Evolutionary conservation across 1,140 invertebrate genomes (phyloP), one percentile per base, ranked within the genome.

Genomic region (Drosophila virilis): DNA sequence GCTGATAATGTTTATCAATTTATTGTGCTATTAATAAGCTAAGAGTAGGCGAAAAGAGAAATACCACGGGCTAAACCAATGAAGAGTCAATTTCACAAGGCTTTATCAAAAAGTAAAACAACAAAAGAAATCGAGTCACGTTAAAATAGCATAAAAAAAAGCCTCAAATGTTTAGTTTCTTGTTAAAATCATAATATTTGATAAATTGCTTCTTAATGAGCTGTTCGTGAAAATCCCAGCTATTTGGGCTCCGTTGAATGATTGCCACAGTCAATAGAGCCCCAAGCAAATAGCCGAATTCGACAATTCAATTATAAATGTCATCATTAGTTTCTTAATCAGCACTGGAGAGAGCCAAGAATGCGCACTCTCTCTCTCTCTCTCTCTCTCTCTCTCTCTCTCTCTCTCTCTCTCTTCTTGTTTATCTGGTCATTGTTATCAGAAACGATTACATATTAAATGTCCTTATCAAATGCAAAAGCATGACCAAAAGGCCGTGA

Each of bases 1-100:
- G 28, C 48, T 69, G 71, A 74, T 74, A 61, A 35, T 61, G 32
- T 48, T 74, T 74, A 74, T 74, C 71, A 74, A 51, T 55, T 61
- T 62, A 69, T 69, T 68, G 66, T 57, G 43, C 58, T 50, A 55
- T 57, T 68, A 61, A 61, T 68, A 57, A 37, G 51, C n/a, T 42
- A 57, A 61, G 57, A 69, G 57, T 42, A 43, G n/a, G 71, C 57
- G n/a, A 8, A 51, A 59, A 59, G 43, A 59, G 48, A 15, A 15
- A 38, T 7, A 43, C 33, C 42, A 35, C 15, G 8, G 17, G 8
- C 8, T 2, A 42, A 33, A 15, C 13, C 48, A 33, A 40, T 28
- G 1, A 73, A 73, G 64, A 68, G 64, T 4, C 8, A 2, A 42
- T 10, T 66, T 57, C 9, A 22, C n/a, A 35, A 54, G 48, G 8